Conservation (phyloP, 2,797 vertebrate genomes). For the Sebastiscus tertius region DNA sequence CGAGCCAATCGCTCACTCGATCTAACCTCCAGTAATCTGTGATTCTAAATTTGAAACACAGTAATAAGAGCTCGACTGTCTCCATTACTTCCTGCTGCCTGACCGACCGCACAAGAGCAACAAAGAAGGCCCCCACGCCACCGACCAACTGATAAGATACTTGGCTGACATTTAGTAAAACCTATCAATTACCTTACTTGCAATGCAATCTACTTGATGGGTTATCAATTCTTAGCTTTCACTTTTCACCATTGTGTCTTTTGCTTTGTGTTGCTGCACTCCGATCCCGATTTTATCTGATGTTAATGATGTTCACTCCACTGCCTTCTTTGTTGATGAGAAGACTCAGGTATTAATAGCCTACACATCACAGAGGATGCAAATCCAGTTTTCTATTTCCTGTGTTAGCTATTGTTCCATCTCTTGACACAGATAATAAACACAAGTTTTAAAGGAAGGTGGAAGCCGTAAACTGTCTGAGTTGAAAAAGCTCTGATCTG, state of each 20-base stretch:
- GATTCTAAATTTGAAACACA: constrained; percentile 30
- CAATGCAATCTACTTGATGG: constrained; percentile 21
- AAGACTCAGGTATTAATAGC: not conserved
- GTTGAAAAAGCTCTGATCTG: not conserved
- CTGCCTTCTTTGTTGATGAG: not conserved
- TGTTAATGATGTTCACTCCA: not conserved
- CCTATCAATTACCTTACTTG: constrained; percentile 38
- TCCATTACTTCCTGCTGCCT: constrained; percentile 32
- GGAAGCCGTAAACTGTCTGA: not conserved
- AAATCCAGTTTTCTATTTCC: not conserved
- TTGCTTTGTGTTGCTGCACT: not conserved
- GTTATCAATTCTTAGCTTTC: constrained; percentile 2
- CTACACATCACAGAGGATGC: not conserved
- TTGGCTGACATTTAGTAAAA: constrained; percentile 52
- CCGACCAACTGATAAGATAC: constrained; percentile 40
- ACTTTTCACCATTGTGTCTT: constrained; percentile 9
- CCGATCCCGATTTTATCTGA: constrained; percentile 4
- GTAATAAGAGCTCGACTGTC: constrained; percentile 54
- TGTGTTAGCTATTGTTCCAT: not conserved
- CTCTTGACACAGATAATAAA: not conserved
- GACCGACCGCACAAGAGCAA: constrained; percentile 13
- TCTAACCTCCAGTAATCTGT: constrained; percentile 11
- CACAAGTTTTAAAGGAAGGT: not conserved
- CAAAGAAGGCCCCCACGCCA: constrained; percentile 14
- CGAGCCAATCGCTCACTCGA: not conserved